Evolutionary conservation across 2,113 vertebrate genomes (phyloP).

Genomic region (Tamias sibiricus): DNA sequence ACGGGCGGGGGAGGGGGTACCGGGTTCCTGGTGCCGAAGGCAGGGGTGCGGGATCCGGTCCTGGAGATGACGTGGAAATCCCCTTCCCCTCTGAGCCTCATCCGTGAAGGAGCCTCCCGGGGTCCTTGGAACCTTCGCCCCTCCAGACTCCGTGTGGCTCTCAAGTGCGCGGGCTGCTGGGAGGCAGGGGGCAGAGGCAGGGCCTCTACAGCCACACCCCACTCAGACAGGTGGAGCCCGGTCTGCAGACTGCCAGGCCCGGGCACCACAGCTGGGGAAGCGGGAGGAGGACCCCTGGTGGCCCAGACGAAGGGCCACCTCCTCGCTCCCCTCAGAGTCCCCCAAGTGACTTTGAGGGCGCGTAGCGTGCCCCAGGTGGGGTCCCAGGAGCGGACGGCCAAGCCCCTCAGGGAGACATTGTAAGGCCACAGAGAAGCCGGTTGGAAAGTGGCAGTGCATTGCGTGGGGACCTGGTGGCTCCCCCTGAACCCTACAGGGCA

Average conservation of each 20-base stretch:
- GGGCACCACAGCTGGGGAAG: not conserved
- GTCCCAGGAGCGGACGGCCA: too few relatives aligned
- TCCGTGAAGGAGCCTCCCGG: not conserved
- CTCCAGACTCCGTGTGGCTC: too few relatives aligned
- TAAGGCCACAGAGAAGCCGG: too few relatives aligned
- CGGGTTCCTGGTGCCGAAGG: accelerated
- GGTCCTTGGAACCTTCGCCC: too few relatives aligned
- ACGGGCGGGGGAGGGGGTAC: not conserved
- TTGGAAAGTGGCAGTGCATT: not conserved
- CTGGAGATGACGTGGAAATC: not conserved
- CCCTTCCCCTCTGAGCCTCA: not conserved
- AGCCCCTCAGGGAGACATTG: too few relatives aligned
- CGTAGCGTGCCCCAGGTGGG: too few relatives aligned
- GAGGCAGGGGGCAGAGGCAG: too few relatives aligned
- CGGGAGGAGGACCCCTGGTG: not conserved
- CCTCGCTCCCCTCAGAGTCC: not conserved
- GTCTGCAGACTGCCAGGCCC: not conserved
- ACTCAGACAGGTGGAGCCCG: too few relatives aligned
- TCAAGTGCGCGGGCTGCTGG: not conserved
- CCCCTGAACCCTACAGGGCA: not conserved
- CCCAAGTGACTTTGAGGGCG: not conserved
- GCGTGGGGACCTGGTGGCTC: too few relatives aligned
- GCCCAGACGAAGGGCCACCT: not conserved
- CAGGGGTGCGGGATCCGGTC: accelerated
- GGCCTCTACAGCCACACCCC: not conserved